Conservation (phyloP, 30 jellyfish, hydroid and myxozoan genomes). For the Chrysaora quinquecirrha region DNA sequence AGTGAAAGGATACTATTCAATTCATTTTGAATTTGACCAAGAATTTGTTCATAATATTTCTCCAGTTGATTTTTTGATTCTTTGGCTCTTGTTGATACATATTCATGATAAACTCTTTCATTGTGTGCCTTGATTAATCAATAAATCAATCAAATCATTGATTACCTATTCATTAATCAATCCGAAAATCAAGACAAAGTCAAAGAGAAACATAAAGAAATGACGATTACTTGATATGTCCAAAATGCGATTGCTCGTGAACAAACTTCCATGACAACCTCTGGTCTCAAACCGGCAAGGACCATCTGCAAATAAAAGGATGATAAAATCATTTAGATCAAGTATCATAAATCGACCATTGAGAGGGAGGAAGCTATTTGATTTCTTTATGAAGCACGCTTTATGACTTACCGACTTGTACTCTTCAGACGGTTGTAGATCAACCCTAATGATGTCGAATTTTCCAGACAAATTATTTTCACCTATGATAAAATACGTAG, state of each 20-base stretch:
- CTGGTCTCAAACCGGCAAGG: slow-evolving; percentile 98
- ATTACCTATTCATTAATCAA: too few relatives aligned
- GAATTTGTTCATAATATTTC: slow-evolving; percentile 83
- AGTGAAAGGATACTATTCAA: slow-evolving; percentile 87
- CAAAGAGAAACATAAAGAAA: too few relatives aligned
- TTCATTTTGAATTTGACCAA: slow-evolving; percentile 85
- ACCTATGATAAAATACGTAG: slow-evolving; percentile 68
- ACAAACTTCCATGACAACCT: slow-evolving; percentile 93
- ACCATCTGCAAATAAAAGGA: slow-evolving; percentile 77
- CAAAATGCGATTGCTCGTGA: slow-evolving; percentile 98
- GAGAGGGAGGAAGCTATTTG: too few relatives aligned
- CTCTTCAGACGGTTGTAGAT: slow-evolving; percentile 95
- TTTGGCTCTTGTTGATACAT: slow-evolving; percentile 82
- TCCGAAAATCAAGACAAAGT: too few relatives aligned
- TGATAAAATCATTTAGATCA: not conserved
- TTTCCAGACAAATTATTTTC: slow-evolving; percentile 93
- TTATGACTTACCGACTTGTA: slow-evolving; percentile 95
- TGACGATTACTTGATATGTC: slow-evolving; percentile 94
- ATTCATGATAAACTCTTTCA: slow-evolving; percentile 91
- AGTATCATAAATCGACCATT: not conserved
- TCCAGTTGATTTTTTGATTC: slow-evolving; percentile 92
- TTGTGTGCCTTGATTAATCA: slow-evolving; percentile 85
- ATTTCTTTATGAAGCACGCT: too few relatives aligned
- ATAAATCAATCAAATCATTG: too few relatives aligned
- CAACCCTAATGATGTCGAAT: slow-evolving; percentile 94